Base-by-base conservation (phyloP, 2,113 vertebrate genomes). In the Rhinolophus sinicus region DNA sequence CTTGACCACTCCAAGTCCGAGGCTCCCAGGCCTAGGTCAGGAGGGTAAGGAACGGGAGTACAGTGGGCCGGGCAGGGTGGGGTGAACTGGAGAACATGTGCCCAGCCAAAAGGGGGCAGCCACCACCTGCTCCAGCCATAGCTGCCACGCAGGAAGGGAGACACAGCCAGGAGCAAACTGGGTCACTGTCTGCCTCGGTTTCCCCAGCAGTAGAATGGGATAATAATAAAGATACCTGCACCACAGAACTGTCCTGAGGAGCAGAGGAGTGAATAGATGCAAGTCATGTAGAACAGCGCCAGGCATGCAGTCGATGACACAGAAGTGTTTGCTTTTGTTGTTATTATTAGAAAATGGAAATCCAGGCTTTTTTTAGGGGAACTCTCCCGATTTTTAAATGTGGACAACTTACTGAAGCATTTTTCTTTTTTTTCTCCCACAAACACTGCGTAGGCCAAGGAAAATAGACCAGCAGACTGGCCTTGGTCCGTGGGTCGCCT, bases 261-360 rank as follows among this genome's bases (percentile, higher is more conserved):
- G 6, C 6, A 19, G 30, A 54, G 69, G 18, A 54, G 16, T 5
- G 0, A 22, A 40, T 5, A 16, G 33, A 30, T 0, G 35, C 0
- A 4, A 38, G 16, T 50, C 30, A 0, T 30, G 10, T 0, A 50
- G 73, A 89, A 38, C 35, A 16, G 44, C 4, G 44, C 64, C 83
- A 28, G 78, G 72, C 47, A 33, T 0, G 0, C 0, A 22, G 88
- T 40, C 64, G 47, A 54, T 28, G 54, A 62, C 84, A 65, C 15
- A 14, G 69, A 56, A 33, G 24, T n/a, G 52, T 35, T 24, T 58
- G 38, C 67, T 89, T 85, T 50, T 86, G 73, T 40, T 69, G 22
- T 84, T 87, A 90, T 50, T 87, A 88, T 75, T 81, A 97, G 96
- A 96, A 96, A 96, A 96, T 73, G 88, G 76, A 96, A 92, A 93